Evolutionary conservation across 2,113 vertebrate species (phyloP).

Genomic region (Thermophis baileyi): DNA sequence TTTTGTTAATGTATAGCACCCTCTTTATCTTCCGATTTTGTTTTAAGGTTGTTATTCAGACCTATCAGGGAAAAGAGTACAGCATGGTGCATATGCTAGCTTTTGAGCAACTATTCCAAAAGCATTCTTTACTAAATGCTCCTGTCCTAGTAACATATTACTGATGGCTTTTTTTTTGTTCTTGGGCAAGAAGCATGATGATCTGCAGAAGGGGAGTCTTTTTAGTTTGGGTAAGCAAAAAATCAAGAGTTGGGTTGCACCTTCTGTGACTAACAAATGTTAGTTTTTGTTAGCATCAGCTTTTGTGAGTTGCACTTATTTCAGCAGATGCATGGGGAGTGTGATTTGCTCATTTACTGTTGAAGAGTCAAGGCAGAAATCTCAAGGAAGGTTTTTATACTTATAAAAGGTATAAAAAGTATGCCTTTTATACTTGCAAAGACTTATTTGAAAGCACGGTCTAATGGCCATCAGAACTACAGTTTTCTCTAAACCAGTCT

Average conservation of each 20-base stretch:
- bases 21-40: neutral
- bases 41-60: neutral
- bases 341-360: neutral
- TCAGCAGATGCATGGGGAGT: neutral
- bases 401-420: too few relatives aligned
- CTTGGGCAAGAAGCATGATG: neutral
- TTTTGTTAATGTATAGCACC: neutral
- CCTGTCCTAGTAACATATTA: neutral
- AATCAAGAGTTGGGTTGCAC: neutral
- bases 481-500: too few relatives aligned
- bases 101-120: neutral
- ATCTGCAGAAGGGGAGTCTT: neutral
- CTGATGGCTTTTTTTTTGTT: neutral
- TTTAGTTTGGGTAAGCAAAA: too few relatives aligned
- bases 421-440: too few relatives aligned
- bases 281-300: neutral
- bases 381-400: neutral
- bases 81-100: neutral
- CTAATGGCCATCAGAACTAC: too few relatives aligned
- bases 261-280: neutral
- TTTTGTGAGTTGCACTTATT: too few relatives aligned
- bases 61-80: neutral
- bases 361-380: neutral
- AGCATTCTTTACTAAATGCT: neutral
- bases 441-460: too few relatives aligned